Base-by-base conservation (phyloP, 2,797 vertebrate species). In the Apogon hyalosoma region DNA sequence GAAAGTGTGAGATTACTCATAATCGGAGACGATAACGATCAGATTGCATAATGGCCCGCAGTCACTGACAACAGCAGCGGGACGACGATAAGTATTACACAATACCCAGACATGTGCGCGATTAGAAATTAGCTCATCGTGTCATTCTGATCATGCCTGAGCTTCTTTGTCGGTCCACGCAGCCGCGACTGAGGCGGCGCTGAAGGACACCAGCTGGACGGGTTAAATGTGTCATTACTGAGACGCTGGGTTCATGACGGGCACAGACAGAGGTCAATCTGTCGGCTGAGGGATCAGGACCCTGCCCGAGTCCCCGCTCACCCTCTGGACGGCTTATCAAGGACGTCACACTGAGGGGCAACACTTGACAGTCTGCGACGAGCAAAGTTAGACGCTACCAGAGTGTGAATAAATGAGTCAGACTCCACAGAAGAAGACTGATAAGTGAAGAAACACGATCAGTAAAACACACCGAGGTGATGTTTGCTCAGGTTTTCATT, bases 81-180 rank as follows among this genome's bases (percentile, higher is more conserved):
- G 55, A 70, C 57, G 72, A 54, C 28, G 64, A 73, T 61, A 63
- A 69, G 63, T 73, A 64, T 66, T 49, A 69, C 33, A 73, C 51
- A 81, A 81, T 72, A 28, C 47, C 15, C 15, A 63, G 49, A 75
- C 31, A 11, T 40, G 46, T 38, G 48, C 54, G 79, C 45, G 67
- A 62, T 54, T 47, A 74, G 64, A 77, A 84, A 80, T 77, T 16
- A 69, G 57, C 63, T 86, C 70, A 64, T 74, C 16, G 80, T 79
- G 76, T 80, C 73, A 74, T 53, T 73, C 62, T 53, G 46, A 69
- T 83, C 63, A 56, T 67, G 62, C 38, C 49, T 11, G 11, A 24
- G 62, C 58, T 63, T 62, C 50, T 87, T 64, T 68, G 65, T 60
- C 61, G 49, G 47, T 58, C 54, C 1, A 6, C 46, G 77, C 61